Evolutionary conservation across 2,113 vertebrate genomes (phyloP), one percentile per base, ranked within the genome.

Genomic region (Podocnemis expansa): DNA sequence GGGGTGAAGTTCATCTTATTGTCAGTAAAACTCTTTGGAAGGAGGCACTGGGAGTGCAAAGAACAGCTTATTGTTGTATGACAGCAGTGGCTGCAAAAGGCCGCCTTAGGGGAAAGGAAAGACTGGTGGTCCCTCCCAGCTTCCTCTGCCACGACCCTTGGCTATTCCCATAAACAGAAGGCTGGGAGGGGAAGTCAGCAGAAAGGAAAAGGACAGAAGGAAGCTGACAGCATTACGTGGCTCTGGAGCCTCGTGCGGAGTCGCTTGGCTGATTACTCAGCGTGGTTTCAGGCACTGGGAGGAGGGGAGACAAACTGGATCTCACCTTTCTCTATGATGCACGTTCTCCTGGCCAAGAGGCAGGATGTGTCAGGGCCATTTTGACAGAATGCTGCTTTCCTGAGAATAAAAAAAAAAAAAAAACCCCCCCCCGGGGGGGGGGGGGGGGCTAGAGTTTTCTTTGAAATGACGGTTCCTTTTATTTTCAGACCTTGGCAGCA

Each of bases 341-440:
- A 21, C 1, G 3, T 1, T 70, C 10, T 80, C 25, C 29, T 11
- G 0, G 8, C 63, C 16, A 85, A 92, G 82, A 29, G 73, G 43
- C 73, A 91, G 76, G 84, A 85, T 87, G 76, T 47, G 67, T 38
- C 34, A 63, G 63, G 78, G 49, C 67, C 78, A 52, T 89, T 87
- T 58, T 91, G 85, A 93, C 34, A 22, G 55, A 84, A 27, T 75
- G 56, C 19, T 83, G 84, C 80, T 93, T 73, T 94, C 79, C 82
- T 88, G 70, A n/a, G 47, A 47, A 47, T 8, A 10, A 47, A 10
- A 43, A 63, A 29, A 45, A 10, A 82, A 93, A 60, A n/a, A 94
- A 51, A 70, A 45, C n/a, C n/a, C n/a, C n/a, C n/a, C n/a, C n/a
- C n/a, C 19, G 24, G 10, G 34, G n/a, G 10, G 56, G 56, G 31